Base-by-base conservation (phyloP, 2,113 vertebrate species). In the Tupaia tana region DNA sequence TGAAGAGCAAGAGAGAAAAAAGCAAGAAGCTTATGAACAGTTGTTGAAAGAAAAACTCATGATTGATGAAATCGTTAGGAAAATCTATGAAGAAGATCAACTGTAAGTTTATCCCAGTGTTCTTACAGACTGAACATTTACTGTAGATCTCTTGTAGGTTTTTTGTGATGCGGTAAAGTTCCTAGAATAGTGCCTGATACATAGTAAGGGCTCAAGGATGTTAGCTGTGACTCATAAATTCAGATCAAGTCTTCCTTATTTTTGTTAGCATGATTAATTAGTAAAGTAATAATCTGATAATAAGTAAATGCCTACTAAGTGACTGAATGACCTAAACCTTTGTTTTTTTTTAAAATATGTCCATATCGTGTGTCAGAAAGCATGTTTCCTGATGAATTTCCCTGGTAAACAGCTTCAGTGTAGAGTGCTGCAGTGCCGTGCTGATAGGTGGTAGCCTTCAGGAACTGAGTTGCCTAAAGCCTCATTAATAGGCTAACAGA, bases 21-120 rank as follows among this genome's bases (percentile, higher is more conserved):
- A 98, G 96, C 99, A 99, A 96, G 98, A 99, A 67, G 99, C 98
- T 1, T 99, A 99, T 12, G 97, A 99, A 90, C 99, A 99, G 94
- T 98, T 99, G 97, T 98, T 99, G 58, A 99, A 98, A 97, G 99
- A 99, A 93, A 99, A 99, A 96, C 97, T 99, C 91, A 96, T 99
- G 99, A 98, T 99, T 71, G 99, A 99, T 79, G 99, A 99, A 97
- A 99, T 99, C 34, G 97, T 99, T 90, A 98, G 98, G 70, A 99
- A 99, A 98, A 99, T 99, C 97, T 99, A 99, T 20, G 99, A 99
- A 88, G 99, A 99, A 97, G 99, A 99, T 87, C 98, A 99, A 94
- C 98, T 96, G 99, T 99, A 97, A 99, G 99, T 97, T 79, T 79
- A 58, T 73, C 54, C 16, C 29, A 59, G 13, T 34, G 90, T 94